Evolutionary conservation across 1,140 invertebrate genomes (phyloP), one percentile per base, ranked within the genome.

Genomic region (Eumaeus atala): DNA sequence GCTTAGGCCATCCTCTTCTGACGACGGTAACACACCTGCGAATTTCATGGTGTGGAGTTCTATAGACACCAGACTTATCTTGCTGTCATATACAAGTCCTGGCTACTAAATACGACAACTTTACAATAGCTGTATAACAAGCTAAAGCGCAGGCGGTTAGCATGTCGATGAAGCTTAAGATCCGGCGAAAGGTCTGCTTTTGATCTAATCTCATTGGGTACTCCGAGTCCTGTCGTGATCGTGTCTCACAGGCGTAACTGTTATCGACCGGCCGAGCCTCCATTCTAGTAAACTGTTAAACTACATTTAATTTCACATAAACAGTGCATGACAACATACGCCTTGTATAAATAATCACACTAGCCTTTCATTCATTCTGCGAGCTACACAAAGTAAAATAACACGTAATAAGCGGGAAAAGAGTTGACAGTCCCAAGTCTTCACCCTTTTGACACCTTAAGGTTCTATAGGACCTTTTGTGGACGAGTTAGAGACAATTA

Each of bases 291-390:
- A 83, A 80, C 80, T 79, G 79, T 84, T 84, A 81, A 85, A 84
- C 75, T 72, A 78, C 77, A 81, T 84, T 84, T 86, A 84, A 84
- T 81, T 83, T 71, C 73, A 73, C 75, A 78, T 86, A 83, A 86
- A 83, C 69, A 73, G 67, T 75, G 70, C 74, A 81, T 71, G 62
- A 70, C 72, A 74, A 74, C 71, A 73, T 73, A 84, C 74, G 77
- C 70, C 74, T 67, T 67, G 65, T 74, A 83, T 77, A 77, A 79
- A 81, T 76, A 79, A 70, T 69, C 62, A 63, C 62, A 70, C 67
- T 70, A 68, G 64, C 59, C 71, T 74, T 78, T 70, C 67, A 60
- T 71, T 71, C 61, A 54, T 69, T 67, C 67, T 66, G 69, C 76
- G 72, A 70, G 65, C 62, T 51, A 8, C 11, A 42, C 61, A 72